These are phyloP conservation scores for Hypselothyrea guttata DNA, from an alignment of 2,888 invertebrate genomes.

Conservation along the genomic window DNA sequence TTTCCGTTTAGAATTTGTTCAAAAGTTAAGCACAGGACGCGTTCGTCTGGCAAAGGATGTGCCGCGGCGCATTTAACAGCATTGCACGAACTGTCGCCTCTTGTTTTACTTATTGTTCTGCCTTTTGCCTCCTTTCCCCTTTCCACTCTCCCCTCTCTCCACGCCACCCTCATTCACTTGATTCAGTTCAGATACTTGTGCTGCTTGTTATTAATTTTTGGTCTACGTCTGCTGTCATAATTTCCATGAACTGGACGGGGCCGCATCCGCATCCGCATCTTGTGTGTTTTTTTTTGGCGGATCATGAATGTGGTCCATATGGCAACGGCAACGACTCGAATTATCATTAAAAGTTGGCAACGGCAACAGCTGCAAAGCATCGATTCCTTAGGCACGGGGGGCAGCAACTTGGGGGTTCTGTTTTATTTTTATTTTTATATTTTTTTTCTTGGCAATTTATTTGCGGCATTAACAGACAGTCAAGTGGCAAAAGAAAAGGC, in stretches of 20 bases:
- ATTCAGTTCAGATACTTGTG: no score
- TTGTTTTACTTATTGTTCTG: conserved; percentile 18
- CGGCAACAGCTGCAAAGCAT: conserved; percentile 67
- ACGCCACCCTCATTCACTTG: neutral
- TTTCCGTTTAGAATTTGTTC: conserved; percentile 77
- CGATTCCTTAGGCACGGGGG: conserved; percentile 37
- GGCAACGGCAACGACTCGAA: conserved; percentile 41
- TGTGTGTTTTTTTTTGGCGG: conserved; percentile 3
- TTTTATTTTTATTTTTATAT: neutral
- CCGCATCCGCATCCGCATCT: conserved; percentile 20
- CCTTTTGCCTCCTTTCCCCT: neutral
- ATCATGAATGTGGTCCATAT: conserved; percentile 42
- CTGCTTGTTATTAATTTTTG: conserved; percentile 55
- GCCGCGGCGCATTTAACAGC: conserved; percentile 58
- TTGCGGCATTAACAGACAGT: conserved; percentile 68
- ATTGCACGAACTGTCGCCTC: conserved; percentile 54
- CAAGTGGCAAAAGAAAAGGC: conserved; percentile 54
- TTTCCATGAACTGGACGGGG: conserved; percentile 51
- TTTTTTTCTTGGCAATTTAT: conserved; percentile 52
- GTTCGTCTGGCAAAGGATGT: conserved; percentile 72
- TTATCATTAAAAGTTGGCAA: conserved; percentile 73
- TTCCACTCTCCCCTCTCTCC: neutral
- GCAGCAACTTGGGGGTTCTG: neutral
- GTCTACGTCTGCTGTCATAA: conserved; percentile 29
- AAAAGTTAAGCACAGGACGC: conserved; percentile 66